Evolutionary conservation across 2,888 invertebrate genomes (phyloP), one percentile per base, ranked within the genome.

Genomic region (Dorcus hopei): DNA sequence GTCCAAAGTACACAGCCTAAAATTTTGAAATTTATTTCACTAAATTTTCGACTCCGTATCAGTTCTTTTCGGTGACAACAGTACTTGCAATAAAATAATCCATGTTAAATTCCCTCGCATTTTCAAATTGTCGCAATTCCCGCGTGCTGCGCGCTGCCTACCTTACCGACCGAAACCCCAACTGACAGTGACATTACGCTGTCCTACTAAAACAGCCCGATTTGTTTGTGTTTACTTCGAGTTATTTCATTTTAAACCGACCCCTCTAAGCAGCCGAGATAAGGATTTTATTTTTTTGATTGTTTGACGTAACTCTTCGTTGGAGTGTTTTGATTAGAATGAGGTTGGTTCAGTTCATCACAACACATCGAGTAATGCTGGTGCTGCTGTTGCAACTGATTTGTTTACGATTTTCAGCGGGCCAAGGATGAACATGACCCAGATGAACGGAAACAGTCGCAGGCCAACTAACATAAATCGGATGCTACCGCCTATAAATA

Each of bases 381-480:
- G 9, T 38, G 38, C 19, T 19, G 19, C 3, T 19, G 19, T 2
- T 49, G 26, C n/a, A 11, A 50, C 38, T 49, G 41, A 50, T 54
- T 38, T 19, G 38, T 41, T 38, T 40, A 16, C 38, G n/a, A 26
- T 47, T 57, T 53, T 23, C 59, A 78, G 77, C 71, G 78, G 77
- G 58, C 73, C 77, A 54, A 70, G 78, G 63, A 74, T 76, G 71
- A 75, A 77, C 55, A 70, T 73, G 62, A 70, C 74, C 54, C 74
- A 77, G 53, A 76, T 78, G 71, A 77, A 77, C 69, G 77, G 79
- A 45, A 76, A 65, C 57, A 70, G 64, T 57, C 65, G 70, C 42
- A 60, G 72, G 43, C 72, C 75, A 58, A 53, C 61, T 26, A 68
- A 68, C 59, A 57, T 74, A 45, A 70, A 71, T 53, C 68, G 74